Evolutionary conservation across 35 echinoderm and acorn worm genomes (phyloP), one percentile per base, ranked within the genome.

Genomic region (Eucidaris tribuloides): DNA sequence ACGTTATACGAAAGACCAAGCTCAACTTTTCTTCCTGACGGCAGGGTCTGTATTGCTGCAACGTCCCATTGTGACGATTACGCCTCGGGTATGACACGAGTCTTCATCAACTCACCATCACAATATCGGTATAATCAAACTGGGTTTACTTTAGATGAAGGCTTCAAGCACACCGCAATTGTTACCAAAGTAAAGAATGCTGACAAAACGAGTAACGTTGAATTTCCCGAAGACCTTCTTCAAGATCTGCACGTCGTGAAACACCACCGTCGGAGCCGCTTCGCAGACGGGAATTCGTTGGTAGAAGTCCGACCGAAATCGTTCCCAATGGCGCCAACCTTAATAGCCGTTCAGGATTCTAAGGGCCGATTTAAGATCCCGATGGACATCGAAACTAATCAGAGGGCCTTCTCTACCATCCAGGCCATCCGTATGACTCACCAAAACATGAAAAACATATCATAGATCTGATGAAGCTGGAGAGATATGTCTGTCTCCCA

Each of bases 261-360:
- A 19, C 68, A 74, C 2, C 68, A 74, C 37, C 68, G 68, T 9
- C 68, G 68, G 9, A 74, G 68, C 44, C 44, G 9, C 68, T 74
- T 74, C 37, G 68, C 68, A 33, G 68, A 74, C 37, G 68, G 68
- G 4, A 74, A 74, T 36, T 38, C 68, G 40, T 44, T 74, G 37
- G 68, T 74, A 41, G 68, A 74, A 40, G 68, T 74, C 38, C 68
- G 38, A 74, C 68, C 68, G 44, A 38, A 40, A 74, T 43, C 68
- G 37, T 24, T 74, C 22, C 68, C 68, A n/a, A 44, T 40, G 11
- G 68, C 68, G n/a, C 68, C 68, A 40, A 74, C 68, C 1, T n/a
- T 74, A 40, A 74, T 74, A 7, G 68, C 68, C 2, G 44, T 40
- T 22, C 68, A 74, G 29, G 25, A 33, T 42, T 4, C 68, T 17